Evolutionary conservation across 2,888 invertebrate species (phyloP), one percentile per base, ranked within the genome.

Genomic region (Osmoderma eremita): DNA sequence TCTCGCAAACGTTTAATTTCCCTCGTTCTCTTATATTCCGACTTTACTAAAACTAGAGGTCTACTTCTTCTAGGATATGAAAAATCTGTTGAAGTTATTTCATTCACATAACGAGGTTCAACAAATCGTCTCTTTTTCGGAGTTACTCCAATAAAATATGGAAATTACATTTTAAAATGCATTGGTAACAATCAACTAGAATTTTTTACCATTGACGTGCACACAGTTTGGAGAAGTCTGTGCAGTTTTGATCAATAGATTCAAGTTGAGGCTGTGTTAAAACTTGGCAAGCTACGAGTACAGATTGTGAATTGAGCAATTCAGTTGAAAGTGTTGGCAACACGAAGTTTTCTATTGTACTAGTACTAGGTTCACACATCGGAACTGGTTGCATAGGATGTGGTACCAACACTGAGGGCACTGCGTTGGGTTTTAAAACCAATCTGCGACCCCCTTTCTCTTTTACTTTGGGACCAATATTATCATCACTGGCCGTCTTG

Each of bases 1-100:
- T 42, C 42, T 42, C n/a, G 42, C 42, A 42, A 42, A 42, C 42
- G 42, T 42, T 42, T 42, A 13, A 42, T 42, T 42, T 42, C 42
- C 42, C 42, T 42, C 10, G 3, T 42, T 42, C n/a, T 42, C 13
- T 42, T 42, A 42, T 13, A n/a, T 42, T 42, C 42, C n/a, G 42
- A 42, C 13, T 42, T 42, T 12, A 42, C 42, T 42, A 42, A 42
- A 4, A 42, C 12, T 13, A 42, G 13, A 42, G 42, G n/a, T 42
- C 42, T 42, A 12, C 10, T 4, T 42, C 42, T 42, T 42, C 42
- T 42, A 42, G 42, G 42, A 42, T 6, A 12, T 42, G 42, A 6
- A 42, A 42, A 42, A 42, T 42, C 42, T 42, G 42, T 12, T 42
- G 42, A 6, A 42, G 42, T 12, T 42, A 42, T 42, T 42, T 42